Evolutionary conservation across 2,888 invertebrate genomes (phyloP).

Genomic region (Mesoligia furuncula): DNA sequence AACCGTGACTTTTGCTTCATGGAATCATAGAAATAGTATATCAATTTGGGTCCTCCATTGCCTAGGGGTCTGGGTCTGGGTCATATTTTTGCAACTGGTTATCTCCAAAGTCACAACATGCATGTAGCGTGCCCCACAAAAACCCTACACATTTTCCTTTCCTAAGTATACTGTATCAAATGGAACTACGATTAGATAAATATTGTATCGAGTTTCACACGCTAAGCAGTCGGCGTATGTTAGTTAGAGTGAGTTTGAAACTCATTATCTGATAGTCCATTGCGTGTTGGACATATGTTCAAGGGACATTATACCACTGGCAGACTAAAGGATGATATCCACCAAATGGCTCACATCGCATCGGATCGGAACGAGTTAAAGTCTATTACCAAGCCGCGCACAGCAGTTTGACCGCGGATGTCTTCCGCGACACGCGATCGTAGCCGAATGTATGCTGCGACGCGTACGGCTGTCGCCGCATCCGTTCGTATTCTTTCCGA

Average conservation of each 20-base stretch:
- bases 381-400: no score
- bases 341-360: no score
- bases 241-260: not conserved
- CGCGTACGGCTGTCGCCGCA: no score
- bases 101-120: not conserved
- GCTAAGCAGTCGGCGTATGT: no score
- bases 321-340: no score
- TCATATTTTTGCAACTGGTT: no score
- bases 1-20: not conserved
- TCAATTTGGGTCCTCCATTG: not conserved
- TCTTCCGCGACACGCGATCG: no score
- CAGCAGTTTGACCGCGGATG: no score
- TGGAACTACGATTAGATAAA: not conserved
- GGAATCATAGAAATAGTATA: not conserved
- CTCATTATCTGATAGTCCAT: not conserved
- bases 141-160: not conserved
- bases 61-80: fast-evolving
- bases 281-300: not conserved
- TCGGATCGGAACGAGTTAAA: no score
- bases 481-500: no score
- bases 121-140: not conserved
- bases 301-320: not conserved
- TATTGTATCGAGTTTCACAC: not conserved
- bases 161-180: not conserved
- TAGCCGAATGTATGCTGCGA: no score